phyloP scores from a whole-genome alignment of 2,888 invertebrate genomes.

The Dexiosoma caninum region DNA sequence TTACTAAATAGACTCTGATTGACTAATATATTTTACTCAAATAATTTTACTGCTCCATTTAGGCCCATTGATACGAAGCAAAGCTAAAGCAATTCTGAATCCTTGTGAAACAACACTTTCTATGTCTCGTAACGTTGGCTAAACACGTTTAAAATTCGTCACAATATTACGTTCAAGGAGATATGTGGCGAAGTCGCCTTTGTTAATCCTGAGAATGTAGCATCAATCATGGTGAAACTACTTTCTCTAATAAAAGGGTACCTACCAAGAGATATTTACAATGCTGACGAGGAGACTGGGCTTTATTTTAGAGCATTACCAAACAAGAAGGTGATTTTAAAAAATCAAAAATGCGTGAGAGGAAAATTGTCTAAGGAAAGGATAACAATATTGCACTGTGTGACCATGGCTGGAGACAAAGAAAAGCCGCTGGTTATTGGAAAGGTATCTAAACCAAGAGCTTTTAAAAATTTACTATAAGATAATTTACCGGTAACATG shows the following conservation, averaged over 20 bases:
- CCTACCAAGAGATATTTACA: background rate
- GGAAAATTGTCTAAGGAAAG: background rate
- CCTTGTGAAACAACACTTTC: no score
- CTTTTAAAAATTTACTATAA: no score
- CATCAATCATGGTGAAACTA: background rate
- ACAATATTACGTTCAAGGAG: background rate
- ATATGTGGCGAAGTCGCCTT: background rate
- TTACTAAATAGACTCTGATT: no score
- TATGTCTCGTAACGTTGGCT: background rate
- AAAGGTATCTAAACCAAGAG: slow-evolving; percentile 8
- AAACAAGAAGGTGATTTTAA: no score
- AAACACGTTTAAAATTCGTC: background rate
- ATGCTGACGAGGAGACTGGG: background rate
- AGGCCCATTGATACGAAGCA: no score
- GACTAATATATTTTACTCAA: no score
- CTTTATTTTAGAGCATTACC: background rate
- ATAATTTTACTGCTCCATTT: no score
- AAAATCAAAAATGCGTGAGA: background rate
- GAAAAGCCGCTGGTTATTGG: background rate
- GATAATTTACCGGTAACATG: no score
- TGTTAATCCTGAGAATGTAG: background rate
- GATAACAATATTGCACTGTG: background rate
- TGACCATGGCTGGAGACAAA: background rate
- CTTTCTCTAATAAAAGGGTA: background rate
- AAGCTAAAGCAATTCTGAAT: no score